Conservation (phyloP, 2,888 invertebrate genomes). For the Drosophila koepferae region DNA sequence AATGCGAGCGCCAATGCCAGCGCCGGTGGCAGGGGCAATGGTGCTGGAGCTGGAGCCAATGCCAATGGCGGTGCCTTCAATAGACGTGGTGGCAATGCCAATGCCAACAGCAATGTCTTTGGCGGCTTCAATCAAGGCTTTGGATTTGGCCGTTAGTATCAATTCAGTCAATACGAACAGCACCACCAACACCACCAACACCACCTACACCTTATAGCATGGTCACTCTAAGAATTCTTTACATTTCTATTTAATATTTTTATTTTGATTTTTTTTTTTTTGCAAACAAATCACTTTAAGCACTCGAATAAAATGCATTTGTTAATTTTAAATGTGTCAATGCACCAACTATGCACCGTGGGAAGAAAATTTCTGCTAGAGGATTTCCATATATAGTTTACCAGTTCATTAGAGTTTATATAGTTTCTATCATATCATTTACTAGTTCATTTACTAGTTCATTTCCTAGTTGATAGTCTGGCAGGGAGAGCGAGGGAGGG, state of each 20-base stretch:
- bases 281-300: conserved; percentile 52
- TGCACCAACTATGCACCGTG: conserved; percentile 16
- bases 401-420: too few species aligned
- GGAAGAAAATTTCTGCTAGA: too few species aligned
- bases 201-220: conserved; percentile 5
- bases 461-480: too few species aligned
- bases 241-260: too few species aligned
- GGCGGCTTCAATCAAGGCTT: conserved; percentile 48
- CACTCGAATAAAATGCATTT: conserved; percentile 59
- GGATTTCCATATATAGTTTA: too few species aligned
- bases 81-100: conserved; percentile 42
- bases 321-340: conserved; percentile 40
- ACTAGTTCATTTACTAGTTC: too few species aligned
- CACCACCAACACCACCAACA: conserved; percentile 17
- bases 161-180: background rate
- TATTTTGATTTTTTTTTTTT: conserved; percentile 14
- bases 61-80: conserved; percentile 40
- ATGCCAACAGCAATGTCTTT: conserved; percentile 57
- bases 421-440: too few species aligned
- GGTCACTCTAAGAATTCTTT: conserved; percentile 14
- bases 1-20: conserved; percentile 70
- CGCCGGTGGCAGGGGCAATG: conserved; percentile 48
- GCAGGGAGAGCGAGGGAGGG: too few species aligned
- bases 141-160: conserved; percentile 62
- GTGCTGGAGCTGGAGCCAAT: conserved; percentile 44